Evolutionary conservation across 2,113 vertebrate genomes (phyloP), one percentile per base, ranked within the genome.

Genomic region (Atractosteus spatula): DNA sequence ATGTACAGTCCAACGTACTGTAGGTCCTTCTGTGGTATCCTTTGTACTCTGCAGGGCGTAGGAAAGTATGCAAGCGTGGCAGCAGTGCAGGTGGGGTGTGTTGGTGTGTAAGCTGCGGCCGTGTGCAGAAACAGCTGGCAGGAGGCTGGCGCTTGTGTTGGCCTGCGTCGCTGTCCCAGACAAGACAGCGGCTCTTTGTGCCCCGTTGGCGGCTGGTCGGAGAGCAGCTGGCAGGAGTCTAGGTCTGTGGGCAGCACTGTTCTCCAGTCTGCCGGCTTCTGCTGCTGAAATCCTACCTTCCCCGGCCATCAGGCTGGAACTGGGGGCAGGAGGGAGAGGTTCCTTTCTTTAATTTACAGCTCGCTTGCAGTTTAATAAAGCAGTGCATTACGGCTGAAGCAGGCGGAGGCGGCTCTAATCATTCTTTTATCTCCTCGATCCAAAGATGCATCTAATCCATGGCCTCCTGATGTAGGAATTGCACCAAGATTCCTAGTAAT

Each of bases 121-220:
- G 76, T 75, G 76, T 45, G 76, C 74, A 71, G 82, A 75, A 81
- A 82, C 85, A 86, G 83, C 79, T 87, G 87, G 86, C 79, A 80
- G 76, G 74, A 59, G 77, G 70, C 71, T 74, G 69, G 81, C 84
- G 81, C 83, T 83, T 85, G 81, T 79, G 80, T 85, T 89, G 80
- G 80, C 83, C 70, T 56, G 69, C 67, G 63, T 61, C 74, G 11
- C 71, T 42, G 74, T 69, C 66, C 2, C 73, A 51, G 44, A 16
- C 71, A 43, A 29, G 71, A 14, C 80, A 16, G 68, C 68, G 55
- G 41, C 68, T 69, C 68, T 57, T 69, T 69, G 68, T 69, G 66
- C 66, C 16, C 5, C 41, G 42, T 41, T 13, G 66, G 14, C 66
- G 54, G 55, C 68, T 41, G 68, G 54, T 4, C 51, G 1, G 17